phyloP scores from a whole-genome alignment of 1,140 invertebrate genomes.

The Mesaphorura yosii region DNA sequence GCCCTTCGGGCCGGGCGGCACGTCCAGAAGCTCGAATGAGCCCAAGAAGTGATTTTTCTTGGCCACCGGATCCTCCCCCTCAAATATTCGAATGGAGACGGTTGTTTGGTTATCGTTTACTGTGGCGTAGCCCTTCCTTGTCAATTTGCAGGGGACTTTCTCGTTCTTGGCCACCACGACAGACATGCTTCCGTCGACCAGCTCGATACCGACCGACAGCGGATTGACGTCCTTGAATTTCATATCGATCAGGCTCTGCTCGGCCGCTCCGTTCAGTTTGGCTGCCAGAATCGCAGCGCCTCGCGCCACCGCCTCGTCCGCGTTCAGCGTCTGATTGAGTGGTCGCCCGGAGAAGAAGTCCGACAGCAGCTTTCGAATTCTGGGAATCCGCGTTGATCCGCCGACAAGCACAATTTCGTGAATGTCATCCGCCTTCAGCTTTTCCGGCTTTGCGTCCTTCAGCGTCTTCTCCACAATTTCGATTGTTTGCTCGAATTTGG shows the following conservation, averaged over 20 bases:
- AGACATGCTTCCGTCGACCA: slow-evolving; percentile 46
- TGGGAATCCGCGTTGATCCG: slow-evolving; percentile 53
- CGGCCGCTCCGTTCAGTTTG: slow-evolving; percentile 81
- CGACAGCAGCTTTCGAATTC: slow-evolving; percentile 50
- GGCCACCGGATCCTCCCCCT: slow-evolving; percentile 46
- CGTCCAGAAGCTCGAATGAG: slow-evolving; percentile 45
- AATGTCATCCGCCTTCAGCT: slow-evolving; percentile 45
- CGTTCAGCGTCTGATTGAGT: slow-evolving; percentile 62
- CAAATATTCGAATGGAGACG: slow-evolving; percentile 39
- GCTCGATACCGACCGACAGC: slow-evolving; percentile 45
- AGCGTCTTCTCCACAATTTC: slow-evolving; percentile 36
- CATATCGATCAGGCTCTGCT: slow-evolving; percentile 38
- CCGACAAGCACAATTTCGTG: slow-evolving; percentile 56
- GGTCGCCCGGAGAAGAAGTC: slow-evolving; percentile 55
- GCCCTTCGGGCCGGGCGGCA: slow-evolving; percentile 44
- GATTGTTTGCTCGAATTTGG: slow-evolving; percentile 5
- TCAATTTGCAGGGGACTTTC: slow-evolving; percentile 42
- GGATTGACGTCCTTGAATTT: slow-evolving; percentile 41
- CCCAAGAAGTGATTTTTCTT: slow-evolving; percentile 46
- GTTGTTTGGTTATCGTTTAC: slow-evolving; percentile 45
- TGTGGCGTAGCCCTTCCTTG: slow-evolving; percentile 44
- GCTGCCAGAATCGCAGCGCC: slow-evolving; percentile 67
- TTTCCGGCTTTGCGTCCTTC: slow-evolving; percentile 52
- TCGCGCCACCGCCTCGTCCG: slow-evolving; percentile 75
- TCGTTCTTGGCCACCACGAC: slow-evolving; percentile 44